Percentiles rank a stretch among this genome's conserved stretches.
Conservation (phyloP, 2,113 vertebrate genomes). For the Syngnathoides biaculeatus region DNA sequence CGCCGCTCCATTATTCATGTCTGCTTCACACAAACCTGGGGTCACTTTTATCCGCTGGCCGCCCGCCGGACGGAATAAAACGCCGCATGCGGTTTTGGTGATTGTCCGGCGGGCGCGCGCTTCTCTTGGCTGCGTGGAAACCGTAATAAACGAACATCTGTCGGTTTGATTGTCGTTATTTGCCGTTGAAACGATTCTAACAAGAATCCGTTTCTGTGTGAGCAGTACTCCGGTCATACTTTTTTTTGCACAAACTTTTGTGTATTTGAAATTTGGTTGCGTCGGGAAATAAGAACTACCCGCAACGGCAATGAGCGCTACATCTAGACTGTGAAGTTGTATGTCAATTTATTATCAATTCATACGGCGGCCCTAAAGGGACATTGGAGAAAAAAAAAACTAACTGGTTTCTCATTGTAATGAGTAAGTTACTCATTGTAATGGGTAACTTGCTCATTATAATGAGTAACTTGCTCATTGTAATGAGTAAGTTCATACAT, state of each 20-base stretch:
- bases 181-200: neutral
- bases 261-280: neutral
- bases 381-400: too few relatives aligned
- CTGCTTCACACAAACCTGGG: neutral
- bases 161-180: neutral
- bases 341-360: too few relatives aligned
- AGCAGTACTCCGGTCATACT: neutral
- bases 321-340: too few relatives aligned
- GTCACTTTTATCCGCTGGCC: neutral
- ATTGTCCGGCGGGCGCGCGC: neutral
- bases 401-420: too few relatives aligned
- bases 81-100: neutral
- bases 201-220: conserved; percentile 5
- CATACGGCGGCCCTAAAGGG: too few relatives aligned
- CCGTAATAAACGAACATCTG: neutral
- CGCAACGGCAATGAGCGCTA: too few relatives aligned
- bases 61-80: neutral
- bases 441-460: too few relatives aligned
- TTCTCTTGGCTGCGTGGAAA: neutral
- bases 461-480: too few relatives aligned
- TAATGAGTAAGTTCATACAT: too few relatives aligned
- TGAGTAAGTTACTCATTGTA: too few relatives aligned
- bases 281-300: too few relatives aligned
- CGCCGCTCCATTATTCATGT: conserved; percentile 1
- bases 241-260: neutral